A percentile compares a stretch with the other conserved stretches of the same genome.
Evolutionary conservation across 1,140 invertebrate species (phyloP).

Genomic region (Drosophila parvula): DNA sequence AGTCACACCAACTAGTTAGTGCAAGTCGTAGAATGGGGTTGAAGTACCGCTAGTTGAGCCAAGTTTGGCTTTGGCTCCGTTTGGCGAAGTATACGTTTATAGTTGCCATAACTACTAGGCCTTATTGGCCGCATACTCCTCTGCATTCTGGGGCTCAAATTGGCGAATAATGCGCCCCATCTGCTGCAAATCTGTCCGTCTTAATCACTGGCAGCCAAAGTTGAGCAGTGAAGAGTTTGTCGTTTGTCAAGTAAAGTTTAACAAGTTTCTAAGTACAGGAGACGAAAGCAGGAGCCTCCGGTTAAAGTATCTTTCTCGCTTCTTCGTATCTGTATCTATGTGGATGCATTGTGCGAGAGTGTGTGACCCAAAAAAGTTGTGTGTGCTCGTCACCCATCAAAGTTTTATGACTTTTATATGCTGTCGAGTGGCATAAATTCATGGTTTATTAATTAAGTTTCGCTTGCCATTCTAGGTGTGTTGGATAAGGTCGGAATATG

Average conservation of each 20-base stretch:
- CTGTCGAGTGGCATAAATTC: conserved; percentile 60
- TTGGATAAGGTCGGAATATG: conserved; percentile 6
- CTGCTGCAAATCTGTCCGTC: conserved; percentile 30
- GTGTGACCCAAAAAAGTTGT: conserved; percentile 48
- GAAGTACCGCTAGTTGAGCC: conserved; percentile 33
- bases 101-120: conserved; percentile 15
- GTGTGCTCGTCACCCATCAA: conserved; percentile 45
- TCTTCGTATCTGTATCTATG: conserved; percentile 6
- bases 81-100: conserved; percentile 6
- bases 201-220: conserved; percentile 35
- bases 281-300: conserved; percentile 5
- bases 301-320: not conserved
- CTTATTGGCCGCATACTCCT: conserved; percentile 39
- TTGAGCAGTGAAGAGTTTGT: conserved; percentile 26
- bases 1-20: conserved; percentile 17
- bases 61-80: conserved; percentile 33
- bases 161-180: conserved; percentile 39
- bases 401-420: conserved; percentile 55
- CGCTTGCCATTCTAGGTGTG: conserved; percentile 21
- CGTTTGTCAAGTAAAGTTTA: conserved; percentile 43
- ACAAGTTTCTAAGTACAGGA: conserved; percentile 35
- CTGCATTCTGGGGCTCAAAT: conserved; percentile 28
- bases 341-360: conserved; percentile 6
- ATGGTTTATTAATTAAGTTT: conserved; percentile 67
- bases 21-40: conserved; percentile 27